Evolutionary conservation across 2,888 invertebrate genomes (phyloP).

Genomic region (Dicyrtoma fusca): DNA sequence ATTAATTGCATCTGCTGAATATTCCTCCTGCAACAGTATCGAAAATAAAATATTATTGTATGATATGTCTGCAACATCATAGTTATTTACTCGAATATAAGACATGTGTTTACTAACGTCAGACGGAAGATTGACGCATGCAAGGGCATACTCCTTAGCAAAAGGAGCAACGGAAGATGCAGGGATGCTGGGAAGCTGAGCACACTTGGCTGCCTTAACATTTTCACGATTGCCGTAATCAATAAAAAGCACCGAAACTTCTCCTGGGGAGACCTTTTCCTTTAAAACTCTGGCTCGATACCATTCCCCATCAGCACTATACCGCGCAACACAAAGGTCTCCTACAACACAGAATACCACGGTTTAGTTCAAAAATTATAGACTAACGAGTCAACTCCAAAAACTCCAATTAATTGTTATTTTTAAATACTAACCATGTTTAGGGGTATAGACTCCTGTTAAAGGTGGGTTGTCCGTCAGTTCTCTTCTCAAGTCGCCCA

Average conservation of each 20-base stretch:
- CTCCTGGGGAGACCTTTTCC: conserved; percentile 73
- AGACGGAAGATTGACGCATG: conserved; percentile 79
- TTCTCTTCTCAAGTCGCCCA: conserved; percentile 84
- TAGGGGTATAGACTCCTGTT: conserved; percentile 82
- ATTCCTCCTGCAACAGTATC: conserved; percentile 67
- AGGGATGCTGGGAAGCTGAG: conserved; percentile 79
- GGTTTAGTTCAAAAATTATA: no score
- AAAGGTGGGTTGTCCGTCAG: conserved; percentile 83
- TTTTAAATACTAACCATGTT: conserved; percentile 62
- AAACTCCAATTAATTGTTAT: background rate
- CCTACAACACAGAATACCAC: conserved; percentile 60
- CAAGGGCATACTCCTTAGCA: conserved; percentile 84
- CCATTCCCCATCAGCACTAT: conserved; percentile 85
- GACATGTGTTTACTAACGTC: conserved; percentile 76
- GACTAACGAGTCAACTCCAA: background rate
- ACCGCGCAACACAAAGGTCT: conserved; percentile 80
- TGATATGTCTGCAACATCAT: conserved; percentile 2
- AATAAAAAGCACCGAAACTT: conserved; percentile 82
- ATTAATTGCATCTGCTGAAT: conserved; percentile 73
- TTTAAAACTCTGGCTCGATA: conserved; percentile 80
- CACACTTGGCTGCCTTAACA: conserved; percentile 73
- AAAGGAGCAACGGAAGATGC: conserved; percentile 70
- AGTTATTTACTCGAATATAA: no score
- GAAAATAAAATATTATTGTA: no score
- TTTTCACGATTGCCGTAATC: conserved; percentile 95